Conservation (phyloP, 2,797 vertebrate species). For the Onychomys arenicola region DNA sequence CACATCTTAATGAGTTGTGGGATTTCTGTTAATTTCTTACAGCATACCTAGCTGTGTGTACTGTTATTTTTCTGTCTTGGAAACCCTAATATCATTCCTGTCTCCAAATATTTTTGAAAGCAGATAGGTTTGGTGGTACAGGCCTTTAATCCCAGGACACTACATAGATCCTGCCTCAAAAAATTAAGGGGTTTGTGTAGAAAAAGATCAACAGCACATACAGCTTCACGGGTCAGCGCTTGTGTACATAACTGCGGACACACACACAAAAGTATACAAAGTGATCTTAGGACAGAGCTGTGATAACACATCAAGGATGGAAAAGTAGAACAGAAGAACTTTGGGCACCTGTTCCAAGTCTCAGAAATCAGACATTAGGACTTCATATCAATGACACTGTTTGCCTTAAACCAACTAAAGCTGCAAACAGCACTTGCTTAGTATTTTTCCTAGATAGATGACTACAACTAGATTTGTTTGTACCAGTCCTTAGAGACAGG, state of each 20-base stretch:
- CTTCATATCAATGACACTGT: not conserved
- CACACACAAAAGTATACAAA: not conserved
- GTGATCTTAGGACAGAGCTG: not conserved
- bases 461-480: not conserved
- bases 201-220: not conserved
- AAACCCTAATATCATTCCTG: not conserved
- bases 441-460: not conserved
- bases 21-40: not conserved
- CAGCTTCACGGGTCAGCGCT: too few relatives aligned
- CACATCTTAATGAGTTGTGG: not conserved
- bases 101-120: not conserved
- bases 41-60: not conserved
- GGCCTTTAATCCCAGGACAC: not conserved
- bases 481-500: not conserved
- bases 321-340: not conserved
- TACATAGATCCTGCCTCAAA: not conserved
- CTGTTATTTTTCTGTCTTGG: not conserved
- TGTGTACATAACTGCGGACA: not conserved
- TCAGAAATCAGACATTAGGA: not conserved
- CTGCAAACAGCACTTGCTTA: not conserved
- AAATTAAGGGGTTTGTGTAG: not conserved
- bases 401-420: slow-evolving; percentile 4
- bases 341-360: not conserved
- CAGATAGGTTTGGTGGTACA: not conserved
- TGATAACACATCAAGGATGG: not conserved